Conservation (phyloP, 2,888 invertebrate genomes). For the Heliconius hortense region DNA sequence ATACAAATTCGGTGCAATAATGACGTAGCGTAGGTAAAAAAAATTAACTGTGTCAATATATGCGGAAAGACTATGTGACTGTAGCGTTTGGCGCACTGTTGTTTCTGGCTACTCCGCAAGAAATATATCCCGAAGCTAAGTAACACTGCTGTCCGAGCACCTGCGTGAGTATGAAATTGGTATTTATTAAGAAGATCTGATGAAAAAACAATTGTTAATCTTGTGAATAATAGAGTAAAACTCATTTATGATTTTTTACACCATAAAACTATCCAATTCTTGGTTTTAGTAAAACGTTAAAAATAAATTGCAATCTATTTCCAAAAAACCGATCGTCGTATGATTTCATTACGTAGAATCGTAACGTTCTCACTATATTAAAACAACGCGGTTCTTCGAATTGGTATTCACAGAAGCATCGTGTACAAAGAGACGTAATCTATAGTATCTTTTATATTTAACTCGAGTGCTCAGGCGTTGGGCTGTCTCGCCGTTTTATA, state of each 20-base stretch:
- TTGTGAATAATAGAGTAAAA: background rate
- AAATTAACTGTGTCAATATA: too few species aligned
- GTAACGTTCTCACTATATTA: background rate
- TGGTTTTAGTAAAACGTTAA: too few species aligned
- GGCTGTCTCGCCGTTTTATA: conserved; percentile 33
- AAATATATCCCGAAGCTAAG: too few species aligned
- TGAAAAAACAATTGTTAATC: background rate
- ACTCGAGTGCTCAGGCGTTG: conserved; percentile 32
- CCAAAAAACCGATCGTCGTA: too few species aligned
- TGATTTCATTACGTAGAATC: background rate
- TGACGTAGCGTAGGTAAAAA: too few species aligned
- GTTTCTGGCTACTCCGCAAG: too few species aligned
- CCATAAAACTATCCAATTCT: background rate
- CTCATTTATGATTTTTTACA: background rate
- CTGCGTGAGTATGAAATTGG: background rate
- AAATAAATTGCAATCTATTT: too few species aligned
- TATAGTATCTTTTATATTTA: conserved; percentile 31
- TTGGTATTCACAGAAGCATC: conserved; percentile 7
- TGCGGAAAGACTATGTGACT: too few species aligned
- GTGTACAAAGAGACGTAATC: conserved; percentile 26
- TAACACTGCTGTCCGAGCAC: background rate
- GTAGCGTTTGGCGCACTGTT: too few species aligned
- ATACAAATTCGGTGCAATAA: too few species aligned
- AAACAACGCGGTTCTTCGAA: background rate
- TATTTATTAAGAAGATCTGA: background rate